Evolutionary conservation across 2,888 invertebrate genomes (phyloP).

Genomic region (Bellardia bayeri): DNA sequence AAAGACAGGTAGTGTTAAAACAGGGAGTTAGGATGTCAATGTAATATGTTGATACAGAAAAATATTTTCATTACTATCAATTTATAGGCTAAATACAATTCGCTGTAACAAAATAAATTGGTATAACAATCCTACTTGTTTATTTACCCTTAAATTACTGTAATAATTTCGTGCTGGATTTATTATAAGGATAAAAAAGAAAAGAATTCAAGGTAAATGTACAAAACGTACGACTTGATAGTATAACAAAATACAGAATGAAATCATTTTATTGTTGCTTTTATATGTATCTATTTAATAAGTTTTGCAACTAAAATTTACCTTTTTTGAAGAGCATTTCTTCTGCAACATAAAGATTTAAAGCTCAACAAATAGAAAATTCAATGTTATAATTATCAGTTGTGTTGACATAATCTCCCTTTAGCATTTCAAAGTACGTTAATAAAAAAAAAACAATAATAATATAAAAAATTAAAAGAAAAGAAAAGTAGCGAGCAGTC

Average conservation of each 20-base stretch:
- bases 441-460: neutral
- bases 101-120: too few relatives aligned
- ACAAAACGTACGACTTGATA: neutral
- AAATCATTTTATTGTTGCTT: neutral
- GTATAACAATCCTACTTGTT: too few relatives aligned
- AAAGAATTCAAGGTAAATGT: neutral
- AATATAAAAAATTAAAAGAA: neutral
- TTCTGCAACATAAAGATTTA: neutral
- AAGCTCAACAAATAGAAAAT: neutral
- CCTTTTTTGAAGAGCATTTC: neutral
- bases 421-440: neutral
- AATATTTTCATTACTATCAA: too few relatives aligned
- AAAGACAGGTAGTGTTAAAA: too few relatives aligned
- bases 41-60: neutral
- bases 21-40: too few relatives aligned
- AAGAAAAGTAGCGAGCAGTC: neutral
- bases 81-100: too few relatives aligned
- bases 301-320: neutral
- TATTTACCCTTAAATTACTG: too few relatives aligned
- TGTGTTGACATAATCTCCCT: constrained; percentile 31
- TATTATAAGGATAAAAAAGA: neutral
- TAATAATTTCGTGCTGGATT: too few relatives aligned
- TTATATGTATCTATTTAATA: neutral
- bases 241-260: neutral
- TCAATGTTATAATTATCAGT: neutral